These are phyloP conservation scores for Clarias batrachus DNA, from an alignment of 2,113 vertebrate species.

Conservation along the genomic window DNA sequence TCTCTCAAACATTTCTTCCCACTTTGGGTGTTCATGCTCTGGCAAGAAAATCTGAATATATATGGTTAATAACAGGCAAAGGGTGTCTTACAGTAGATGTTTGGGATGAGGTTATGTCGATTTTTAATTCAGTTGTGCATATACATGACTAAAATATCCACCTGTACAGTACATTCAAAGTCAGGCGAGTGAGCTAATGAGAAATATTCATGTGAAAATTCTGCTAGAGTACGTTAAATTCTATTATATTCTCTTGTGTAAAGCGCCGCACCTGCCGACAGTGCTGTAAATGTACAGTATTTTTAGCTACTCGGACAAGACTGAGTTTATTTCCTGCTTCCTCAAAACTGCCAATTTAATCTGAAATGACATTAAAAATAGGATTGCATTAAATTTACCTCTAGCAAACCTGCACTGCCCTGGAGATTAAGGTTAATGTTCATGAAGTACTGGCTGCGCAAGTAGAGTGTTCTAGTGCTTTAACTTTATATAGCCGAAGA, in stretches of 20 bases:
- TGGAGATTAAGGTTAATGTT: background rate
- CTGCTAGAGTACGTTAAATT: background rate
- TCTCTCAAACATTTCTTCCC: background rate
- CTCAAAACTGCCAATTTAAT: background rate
- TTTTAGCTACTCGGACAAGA: background rate
- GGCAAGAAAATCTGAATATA: background rate
- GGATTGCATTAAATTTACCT: background rate
- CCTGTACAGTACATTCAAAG: background rate
- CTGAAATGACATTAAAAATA: background rate
- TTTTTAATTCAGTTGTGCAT: background rate
- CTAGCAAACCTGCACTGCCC: background rate
- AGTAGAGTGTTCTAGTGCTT: too few species aligned
- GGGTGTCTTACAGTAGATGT: background rate
- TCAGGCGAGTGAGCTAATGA: background rate
- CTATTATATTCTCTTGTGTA: background rate
- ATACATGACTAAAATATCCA: background rate
- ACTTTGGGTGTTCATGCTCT: background rate
- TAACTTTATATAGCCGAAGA: background rate
- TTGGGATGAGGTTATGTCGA: background rate
- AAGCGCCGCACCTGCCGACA: background rate
- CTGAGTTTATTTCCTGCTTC: background rate
- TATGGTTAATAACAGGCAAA: too few species aligned
- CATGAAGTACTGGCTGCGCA: background rate
- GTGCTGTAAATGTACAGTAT: background rate
- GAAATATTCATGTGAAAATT: background rate